Base-by-base conservation (phyloP, 30 jellyfish, hydroid and myxozoan species). In the Cassiopea xamachana region DNA sequence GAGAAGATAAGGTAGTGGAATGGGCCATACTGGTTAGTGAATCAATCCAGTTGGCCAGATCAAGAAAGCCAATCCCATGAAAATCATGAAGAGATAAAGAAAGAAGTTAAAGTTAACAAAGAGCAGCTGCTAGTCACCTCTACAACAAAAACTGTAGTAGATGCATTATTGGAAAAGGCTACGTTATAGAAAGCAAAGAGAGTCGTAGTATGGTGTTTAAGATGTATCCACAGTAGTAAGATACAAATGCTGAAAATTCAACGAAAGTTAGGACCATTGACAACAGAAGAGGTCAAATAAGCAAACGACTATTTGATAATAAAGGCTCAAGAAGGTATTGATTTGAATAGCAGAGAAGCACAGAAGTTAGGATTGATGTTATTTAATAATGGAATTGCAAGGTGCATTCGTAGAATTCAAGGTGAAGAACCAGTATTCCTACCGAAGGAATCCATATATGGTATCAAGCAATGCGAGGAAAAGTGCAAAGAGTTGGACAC, bases 11-110 rank as follows among this genome's bases (percentile, higher is more conserved):
- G 39, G 39, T 27, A 27, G 0, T 27, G 39, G 39, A 27, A 27
- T 6, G 93, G 93, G 43, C 93, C 93, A 19, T 6, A 59, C 43
- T 86, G 89, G 93, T 82, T 86, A 60, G 17, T 15, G 62, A 45
- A 62, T 44, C 55, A 59, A 74, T 16, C 70, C 2, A 60, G 60
- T 50, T 75, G 93, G 89, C 93, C 89, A 55, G 73, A 43, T 1
- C 72, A 55, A 59, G 88, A 1, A 4, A 75, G 13, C 62, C 3
- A 2, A 27, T 18, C 14, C 12, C 14, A 50, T 14, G 79, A 62
- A 80, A 4, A 48, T 14, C 19, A 80, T 58, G n/a, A 47, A 50
- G 87, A 49, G 51, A 44, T 39, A 27, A 45, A 16, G 44, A 51
- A 46, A 48, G 79, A 60, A 27, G 39, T 27, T 27, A 27, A 72